Evolutionary conservation across 2,888 invertebrate species (phyloP), one percentile per base, ranked within the genome.

Genomic region (Siphlonurus alternatus): DNA sequence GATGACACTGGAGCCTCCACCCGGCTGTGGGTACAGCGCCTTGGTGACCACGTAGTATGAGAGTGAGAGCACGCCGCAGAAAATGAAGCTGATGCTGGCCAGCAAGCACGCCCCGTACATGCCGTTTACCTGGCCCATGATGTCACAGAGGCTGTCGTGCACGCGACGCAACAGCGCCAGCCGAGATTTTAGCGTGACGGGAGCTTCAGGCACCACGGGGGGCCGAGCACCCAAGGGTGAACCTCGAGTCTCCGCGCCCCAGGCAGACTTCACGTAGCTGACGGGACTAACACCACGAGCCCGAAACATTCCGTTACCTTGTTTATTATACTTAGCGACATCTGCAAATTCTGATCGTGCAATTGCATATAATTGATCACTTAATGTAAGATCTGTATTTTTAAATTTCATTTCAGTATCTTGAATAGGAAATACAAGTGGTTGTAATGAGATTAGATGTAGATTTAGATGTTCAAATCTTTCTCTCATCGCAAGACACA

Each of bases 31-130:
- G n/a, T 56, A 56, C 56, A 56, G n/a, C 7, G 56, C 56, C n/a
- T 56, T 56, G 20, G n/a, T 56, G 56, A 56, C 56, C 56, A 56
- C 56, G n/a, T 56, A 56, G 20, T 56, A 56, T 20, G 56, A 56
- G 7, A 56, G 56, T 56, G 56, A 56, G 22, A 56, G 56, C 7
- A 56, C 56, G 56, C 56, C 56, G 20, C 56, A 56, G 22, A 56
- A 56, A 7, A 56, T 56, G 22, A 56, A 56, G 22, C 56, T 56
- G n/a, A 56, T 56, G 56, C 56, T 56, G 5, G 56, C 56, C 5
- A 56, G 22, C 7, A 56, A 20, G 20, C 56, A 56, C 22, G 19
- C 56, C 5, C 56, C 56, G 56, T 56, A 56, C 56, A 56, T 20
- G 22, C 7, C 5, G 20, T 56, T 56, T 20, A 56, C 56, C 56